Conservation (phyloP, 2,888 invertebrate genomes). For the Caenorhabditis sp. region DNA sequence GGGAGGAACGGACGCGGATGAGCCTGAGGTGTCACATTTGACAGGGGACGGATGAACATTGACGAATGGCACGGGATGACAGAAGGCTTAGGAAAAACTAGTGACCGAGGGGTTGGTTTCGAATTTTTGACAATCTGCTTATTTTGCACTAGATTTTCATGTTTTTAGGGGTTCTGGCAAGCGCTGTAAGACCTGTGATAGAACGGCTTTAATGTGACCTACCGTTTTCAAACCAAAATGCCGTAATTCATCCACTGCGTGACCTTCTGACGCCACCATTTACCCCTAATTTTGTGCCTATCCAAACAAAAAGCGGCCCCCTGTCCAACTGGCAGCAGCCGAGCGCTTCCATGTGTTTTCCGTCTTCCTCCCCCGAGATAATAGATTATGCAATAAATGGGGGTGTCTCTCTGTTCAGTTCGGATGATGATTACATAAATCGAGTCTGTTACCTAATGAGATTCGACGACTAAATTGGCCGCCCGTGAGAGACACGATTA, state of each 20-base stretch:
- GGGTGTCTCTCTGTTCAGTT: background rate
- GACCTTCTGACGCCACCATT: no score
- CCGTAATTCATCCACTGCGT: no score
- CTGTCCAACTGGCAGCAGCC: no score
- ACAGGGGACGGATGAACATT: slow-evolving; percentile 18
- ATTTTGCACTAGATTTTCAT: no score
- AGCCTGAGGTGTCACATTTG: slow-evolving; percentile 33
- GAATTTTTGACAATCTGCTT: no score
- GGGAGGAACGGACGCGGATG: slow-evolving; percentile 8
- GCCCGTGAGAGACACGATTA: slow-evolving; percentile 20
- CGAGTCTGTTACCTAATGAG: slow-evolving; percentile 58
- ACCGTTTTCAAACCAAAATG: no score
- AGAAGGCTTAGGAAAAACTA: background rate
- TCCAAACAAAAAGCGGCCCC: slow-evolving; percentile 20
- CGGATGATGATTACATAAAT: slow-evolving; percentile 48
- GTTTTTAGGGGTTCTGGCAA: no score
- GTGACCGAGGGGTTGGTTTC: background rate
- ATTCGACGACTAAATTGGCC: slow-evolving; percentile 25
- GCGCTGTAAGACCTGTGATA: no score
- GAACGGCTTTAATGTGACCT: no score
- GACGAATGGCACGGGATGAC: slow-evolving; percentile 22
- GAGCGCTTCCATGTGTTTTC: background rate
- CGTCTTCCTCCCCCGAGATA: slow-evolving; percentile 18
- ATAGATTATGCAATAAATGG: slow-evolving; percentile 54
- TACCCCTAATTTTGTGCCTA: slow-evolving; percentile 9